Conservation (phyloP, 1,140 invertebrate species). For the Phocides pigmalion region DNA sequence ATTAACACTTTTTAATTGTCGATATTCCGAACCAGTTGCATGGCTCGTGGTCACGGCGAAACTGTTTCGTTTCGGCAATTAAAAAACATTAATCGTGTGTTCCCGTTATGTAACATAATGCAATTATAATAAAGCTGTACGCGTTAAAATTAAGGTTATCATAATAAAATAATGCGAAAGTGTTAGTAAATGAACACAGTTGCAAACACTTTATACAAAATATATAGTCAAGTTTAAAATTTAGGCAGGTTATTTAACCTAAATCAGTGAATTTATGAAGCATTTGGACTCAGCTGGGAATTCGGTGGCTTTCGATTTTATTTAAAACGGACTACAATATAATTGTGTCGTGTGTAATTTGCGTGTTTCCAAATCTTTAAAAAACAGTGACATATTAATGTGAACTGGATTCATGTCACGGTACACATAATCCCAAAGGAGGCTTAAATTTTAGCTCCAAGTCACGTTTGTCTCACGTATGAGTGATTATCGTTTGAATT, state of each 20-base stretch:
- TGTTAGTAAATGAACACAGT: not conserved
- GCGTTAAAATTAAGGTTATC: too few relatives aligned
- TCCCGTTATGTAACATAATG: too few relatives aligned
- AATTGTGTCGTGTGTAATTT: too few relatives aligned
- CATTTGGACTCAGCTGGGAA: constrained; percentile 14
- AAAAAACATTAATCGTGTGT: too few relatives aligned
- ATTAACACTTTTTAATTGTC: too few relatives aligned
- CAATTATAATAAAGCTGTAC: too few relatives aligned
- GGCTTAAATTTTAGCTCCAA: constrained; percentile 5
- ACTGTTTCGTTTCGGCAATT: too few relatives aligned
- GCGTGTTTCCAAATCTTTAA: constrained; percentile 7
- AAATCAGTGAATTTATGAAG: not conserved
- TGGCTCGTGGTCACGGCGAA: too few relatives aligned
- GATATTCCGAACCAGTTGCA: too few relatives aligned
- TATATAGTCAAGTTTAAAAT: constrained; percentile 4
- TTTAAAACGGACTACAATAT: not conserved
- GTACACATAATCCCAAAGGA: not conserved
- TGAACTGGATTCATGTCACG: constrained; percentile 7
- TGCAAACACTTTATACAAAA: not conserved
- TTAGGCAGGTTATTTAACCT: constrained; percentile 11
- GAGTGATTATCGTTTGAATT: too few relatives aligned
- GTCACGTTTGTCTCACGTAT: not conserved
- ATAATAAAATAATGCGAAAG: not conserved
- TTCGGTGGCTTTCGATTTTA: constrained; percentile 13
- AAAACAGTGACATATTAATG: constrained; percentile 21